These are phyloP conservation scores for Eulemur coronatus DNA, from an alignment of 2,797 vertebrate genomes.

Conservation along the genomic window DNA sequence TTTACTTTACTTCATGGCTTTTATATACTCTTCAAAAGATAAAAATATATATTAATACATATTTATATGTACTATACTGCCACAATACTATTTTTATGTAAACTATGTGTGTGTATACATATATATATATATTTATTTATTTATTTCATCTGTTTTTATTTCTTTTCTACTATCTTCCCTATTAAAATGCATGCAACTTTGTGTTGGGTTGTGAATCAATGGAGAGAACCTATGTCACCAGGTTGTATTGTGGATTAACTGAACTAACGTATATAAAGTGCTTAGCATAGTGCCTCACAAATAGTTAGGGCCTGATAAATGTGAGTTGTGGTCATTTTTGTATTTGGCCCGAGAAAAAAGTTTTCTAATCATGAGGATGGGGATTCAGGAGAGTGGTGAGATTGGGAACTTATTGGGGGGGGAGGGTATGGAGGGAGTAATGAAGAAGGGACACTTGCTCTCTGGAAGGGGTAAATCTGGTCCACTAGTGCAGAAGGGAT, in stretches of 20 bases:
- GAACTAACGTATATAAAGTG: not conserved
- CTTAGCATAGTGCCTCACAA: not conserved
- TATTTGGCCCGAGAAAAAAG: not conserved
- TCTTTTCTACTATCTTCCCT: not conserved
- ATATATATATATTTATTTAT: not conserved
- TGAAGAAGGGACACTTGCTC: not conserved
- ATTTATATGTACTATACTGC: not conserved
- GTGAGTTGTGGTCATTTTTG: not conserved
- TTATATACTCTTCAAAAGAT: not conserved
- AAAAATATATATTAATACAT: not conserved
- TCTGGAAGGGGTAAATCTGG: not conserved
- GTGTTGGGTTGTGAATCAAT: not conserved
- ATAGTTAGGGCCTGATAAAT: not conserved
- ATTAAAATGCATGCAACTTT: not conserved
- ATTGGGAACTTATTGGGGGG: not conserved
- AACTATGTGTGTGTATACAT: not conserved
- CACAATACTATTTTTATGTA: not conserved
- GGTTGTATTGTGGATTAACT: not conserved
- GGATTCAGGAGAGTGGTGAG: not conserved
- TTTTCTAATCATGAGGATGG: not conserved
- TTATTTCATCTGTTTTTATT: not conserved
- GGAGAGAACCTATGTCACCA: not conserved
- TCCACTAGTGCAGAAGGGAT: not conserved
- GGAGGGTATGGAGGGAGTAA: not conserved
- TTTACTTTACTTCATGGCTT: not conserved